Evolutionary conservation across 2,888 invertebrate species (phyloP).

Genomic region (Drosophila helvetica): DNA sequence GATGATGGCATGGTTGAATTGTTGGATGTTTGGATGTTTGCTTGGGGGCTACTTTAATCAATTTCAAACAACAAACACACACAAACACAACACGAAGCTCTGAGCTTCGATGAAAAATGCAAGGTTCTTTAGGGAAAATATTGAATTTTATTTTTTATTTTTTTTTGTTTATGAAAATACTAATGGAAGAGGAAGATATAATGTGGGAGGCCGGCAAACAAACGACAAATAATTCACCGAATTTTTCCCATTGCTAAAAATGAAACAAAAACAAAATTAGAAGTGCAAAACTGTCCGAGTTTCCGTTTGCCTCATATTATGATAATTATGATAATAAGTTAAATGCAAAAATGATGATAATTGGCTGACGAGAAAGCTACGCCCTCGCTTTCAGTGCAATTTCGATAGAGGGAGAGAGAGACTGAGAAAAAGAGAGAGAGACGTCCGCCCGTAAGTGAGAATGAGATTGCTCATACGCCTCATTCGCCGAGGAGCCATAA

Average conservation of each 20-base stretch:
- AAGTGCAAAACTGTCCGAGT: conserved; percentile 34
- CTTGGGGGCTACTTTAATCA: conserved; percentile 64
- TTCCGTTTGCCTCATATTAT: conserved; percentile 26
- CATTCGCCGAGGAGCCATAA: conserved; percentile 36
- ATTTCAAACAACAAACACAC: conserved; percentile 69
- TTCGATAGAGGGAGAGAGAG: not conserved
- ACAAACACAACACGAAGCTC: conserved; percentile 28
- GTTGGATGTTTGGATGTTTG: conserved; percentile 12
- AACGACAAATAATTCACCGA: conserved; percentile 41
- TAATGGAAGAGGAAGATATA: conserved; percentile 1
- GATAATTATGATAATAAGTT: conserved; percentile 70
- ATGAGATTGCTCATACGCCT: conserved; percentile 64
- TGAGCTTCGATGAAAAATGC: conserved; percentile 56
- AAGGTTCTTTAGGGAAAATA: conserved; percentile 67
- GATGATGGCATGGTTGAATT: conserved; percentile 2
- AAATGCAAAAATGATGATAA: conserved; percentile 75
- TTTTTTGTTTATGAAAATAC: conserved; percentile 41
- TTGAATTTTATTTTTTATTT: conserved; percentile 18
- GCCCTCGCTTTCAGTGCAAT: conserved; percentile 31
- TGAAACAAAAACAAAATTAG: conserved; percentile 12
- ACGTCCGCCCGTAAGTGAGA: conserved; percentile 22
- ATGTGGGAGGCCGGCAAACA: conserved; percentile 40
- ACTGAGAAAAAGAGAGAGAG: not conserved
- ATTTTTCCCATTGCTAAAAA: conserved; percentile 1
- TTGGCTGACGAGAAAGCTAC: conserved; percentile 46